Conservation (phyloP, 2,113 vertebrate species). For the Spermophilus dauricus region DNA sequence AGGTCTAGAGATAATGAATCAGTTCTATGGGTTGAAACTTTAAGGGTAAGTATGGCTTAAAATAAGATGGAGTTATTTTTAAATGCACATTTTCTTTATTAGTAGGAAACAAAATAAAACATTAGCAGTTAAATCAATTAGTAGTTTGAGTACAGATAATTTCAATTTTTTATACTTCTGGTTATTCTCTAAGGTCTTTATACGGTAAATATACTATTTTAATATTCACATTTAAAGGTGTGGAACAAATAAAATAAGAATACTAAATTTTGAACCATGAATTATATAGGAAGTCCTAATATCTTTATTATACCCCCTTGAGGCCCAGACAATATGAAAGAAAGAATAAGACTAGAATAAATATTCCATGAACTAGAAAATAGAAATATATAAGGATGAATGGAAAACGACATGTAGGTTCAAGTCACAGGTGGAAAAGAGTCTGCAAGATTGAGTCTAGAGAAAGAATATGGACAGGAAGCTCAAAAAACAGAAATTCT, state of each 20-base stretch:
- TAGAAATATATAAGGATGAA: constrained; percentile 44
- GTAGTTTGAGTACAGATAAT: constrained; percentile 4
- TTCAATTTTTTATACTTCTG: constrained; percentile 44
- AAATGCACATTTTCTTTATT: constrained; percentile 13
- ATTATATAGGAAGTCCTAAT: not conserved
- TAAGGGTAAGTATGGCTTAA: not conserved
- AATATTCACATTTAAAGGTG: constrained; percentile 22
- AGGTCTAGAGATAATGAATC: not conserved
- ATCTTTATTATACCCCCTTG: not conserved
- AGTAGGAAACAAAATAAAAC: constrained; percentile 31
- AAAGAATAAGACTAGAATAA: constrained; percentile 23
- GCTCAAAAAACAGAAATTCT: constrained; percentile 26
- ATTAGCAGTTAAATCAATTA: constrained; percentile 4
- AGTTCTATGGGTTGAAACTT: not conserved
- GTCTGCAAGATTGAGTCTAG: not conserved
- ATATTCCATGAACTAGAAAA: constrained; percentile 31
- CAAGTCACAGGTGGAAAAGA: constrained; percentile 21
- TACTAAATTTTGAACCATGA: constrained; percentile 32
- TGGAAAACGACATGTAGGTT: constrained; percentile 26
- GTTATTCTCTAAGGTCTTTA: constrained; percentile 30
- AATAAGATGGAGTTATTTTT: constrained; percentile 1
- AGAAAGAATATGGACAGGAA: constrained; percentile 52
- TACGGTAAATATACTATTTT: not conserved
- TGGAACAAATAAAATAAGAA: not conserved
- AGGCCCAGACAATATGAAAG: not conserved